Conservation (phyloP, 2,797 vertebrate species). For the Neosilurus hyrtlii region DNA sequence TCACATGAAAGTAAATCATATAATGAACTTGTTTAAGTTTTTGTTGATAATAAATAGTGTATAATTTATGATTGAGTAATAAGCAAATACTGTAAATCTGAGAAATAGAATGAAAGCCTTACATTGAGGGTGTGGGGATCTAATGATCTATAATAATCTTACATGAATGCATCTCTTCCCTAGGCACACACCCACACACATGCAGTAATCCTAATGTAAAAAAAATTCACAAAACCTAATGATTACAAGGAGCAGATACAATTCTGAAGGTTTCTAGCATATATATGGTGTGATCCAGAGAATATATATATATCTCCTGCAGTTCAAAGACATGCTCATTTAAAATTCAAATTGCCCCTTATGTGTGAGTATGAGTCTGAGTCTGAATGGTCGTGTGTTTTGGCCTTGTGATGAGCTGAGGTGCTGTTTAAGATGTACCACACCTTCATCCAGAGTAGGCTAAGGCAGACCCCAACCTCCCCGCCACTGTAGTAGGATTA, state of each 20-base stretch:
- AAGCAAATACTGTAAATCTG: neutral
- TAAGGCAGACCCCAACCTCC: no score
- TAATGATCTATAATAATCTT: constrained; percentile 12
- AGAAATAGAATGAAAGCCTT: constrained; percentile 12
- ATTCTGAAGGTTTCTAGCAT: neutral
- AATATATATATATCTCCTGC: neutral
- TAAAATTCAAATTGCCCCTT: no score
- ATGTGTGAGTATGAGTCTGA: no score
- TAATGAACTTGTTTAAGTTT: constrained; percentile 13
- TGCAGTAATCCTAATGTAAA: neutral
- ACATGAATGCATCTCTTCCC: constrained; percentile 1
- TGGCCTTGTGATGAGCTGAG: no score
- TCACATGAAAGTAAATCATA: neutral
- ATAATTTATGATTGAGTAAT: neutral
- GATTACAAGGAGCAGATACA: constrained; percentile 2
- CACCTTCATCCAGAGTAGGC: no score
- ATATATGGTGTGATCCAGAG: neutral
- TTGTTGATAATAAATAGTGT: neutral
- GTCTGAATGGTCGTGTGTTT: no score
- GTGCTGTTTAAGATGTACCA: no score
- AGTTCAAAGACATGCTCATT: no score
- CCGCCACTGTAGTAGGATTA: no score
- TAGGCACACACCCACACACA: constrained; percentile 5
- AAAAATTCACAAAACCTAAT: constrained; percentile 7
- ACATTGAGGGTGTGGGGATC: constrained; percentile 1